A percentile compares a stretch with the other conserved stretches of the same genome.
These are phyloP conservation scores for Micronycteris hirsuta DNA, from an alignment of 2,113 vertebrate genomes.

Conservation along the genomic window DNA sequence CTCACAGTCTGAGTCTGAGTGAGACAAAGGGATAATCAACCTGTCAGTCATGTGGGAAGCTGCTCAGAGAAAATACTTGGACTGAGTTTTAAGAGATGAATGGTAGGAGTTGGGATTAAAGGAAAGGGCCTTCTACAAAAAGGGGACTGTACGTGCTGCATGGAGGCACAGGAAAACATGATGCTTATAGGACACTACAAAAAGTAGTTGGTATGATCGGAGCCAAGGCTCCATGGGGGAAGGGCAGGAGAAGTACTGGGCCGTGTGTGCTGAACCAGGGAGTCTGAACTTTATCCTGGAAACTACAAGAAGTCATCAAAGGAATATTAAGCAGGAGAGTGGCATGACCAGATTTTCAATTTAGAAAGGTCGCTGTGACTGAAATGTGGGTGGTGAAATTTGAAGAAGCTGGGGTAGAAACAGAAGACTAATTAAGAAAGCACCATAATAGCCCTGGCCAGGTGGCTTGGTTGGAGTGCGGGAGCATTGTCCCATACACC, in stretches of 20 bases:
- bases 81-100: background rate
- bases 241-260: background rate
- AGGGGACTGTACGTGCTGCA: background rate
- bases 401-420: background rate
- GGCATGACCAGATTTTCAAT: constrained; percentile 35
- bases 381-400: background rate
- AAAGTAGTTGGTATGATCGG: background rate
- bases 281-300: constrained; percentile 10
- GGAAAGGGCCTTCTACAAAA: background rate
- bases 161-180: background rate
- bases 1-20: background rate
- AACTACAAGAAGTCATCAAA: background rate
- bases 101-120: background rate
- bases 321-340: constrained; percentile 32
- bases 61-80: background rate
- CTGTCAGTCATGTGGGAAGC: background rate
- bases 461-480: too few species aligned
- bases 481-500: too few species aligned
- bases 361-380: background rate
- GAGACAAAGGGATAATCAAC: background rate
- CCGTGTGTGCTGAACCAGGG: background rate
- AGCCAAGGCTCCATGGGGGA: background rate
- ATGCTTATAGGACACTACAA: background rate
- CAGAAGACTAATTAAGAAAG: background rate
- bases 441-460: background rate